Percentiles rank a stretch among this genome's conserved stretches.
These are phyloP conservation scores for Ectropis crepuscularia DNA, from an alignment of 2,888 invertebrate species.

Conservation along the genomic window DNA sequence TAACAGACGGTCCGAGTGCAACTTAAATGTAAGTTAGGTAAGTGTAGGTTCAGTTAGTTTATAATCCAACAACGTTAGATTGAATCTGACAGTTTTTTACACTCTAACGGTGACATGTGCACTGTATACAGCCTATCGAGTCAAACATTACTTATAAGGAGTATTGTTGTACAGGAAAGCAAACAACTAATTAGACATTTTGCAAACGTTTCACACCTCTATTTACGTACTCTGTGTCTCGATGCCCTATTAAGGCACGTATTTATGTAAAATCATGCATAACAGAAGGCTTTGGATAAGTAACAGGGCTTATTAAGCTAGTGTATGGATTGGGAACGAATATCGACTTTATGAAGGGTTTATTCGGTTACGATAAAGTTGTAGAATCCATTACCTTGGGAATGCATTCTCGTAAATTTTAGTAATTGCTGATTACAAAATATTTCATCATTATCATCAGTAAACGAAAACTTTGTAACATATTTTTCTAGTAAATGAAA, in stretches of 20 bases:
- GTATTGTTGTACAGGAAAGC: slow-evolving; percentile 35
- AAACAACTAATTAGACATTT: slow-evolving; percentile 25
- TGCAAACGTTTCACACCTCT: slow-evolving; percentile 34
- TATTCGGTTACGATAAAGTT: slow-evolving; percentile 19
- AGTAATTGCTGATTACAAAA: no score
- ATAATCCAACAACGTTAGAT: no score
- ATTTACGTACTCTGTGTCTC: slow-evolving; percentile 7
- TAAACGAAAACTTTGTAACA: neutral
- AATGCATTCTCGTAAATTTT: no score
- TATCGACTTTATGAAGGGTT: slow-evolving; percentile 17
- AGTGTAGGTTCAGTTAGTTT: no score
- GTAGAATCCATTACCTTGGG: slow-evolving; percentile 5
- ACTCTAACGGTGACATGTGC: neutral
- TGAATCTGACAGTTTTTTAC: neutral
- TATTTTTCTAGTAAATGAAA: neutral
- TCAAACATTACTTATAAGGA: slow-evolving; percentile 25
- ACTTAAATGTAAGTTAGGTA: no score
- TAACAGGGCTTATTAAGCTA: slow-evolving; percentile 7
- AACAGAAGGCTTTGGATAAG: slow-evolving; percentile 24
- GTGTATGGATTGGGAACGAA: slow-evolving; percentile 22
- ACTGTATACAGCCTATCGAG: neutral
- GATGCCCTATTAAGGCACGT: slow-evolving; percentile 14
- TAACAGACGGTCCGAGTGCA: no score
- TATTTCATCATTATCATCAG: no score
- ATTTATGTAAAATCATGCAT: slow-evolving; percentile 35